Evolutionary conservation across 2,113 vertebrate genomes (phyloP), one percentile per base, ranked within the genome.

Genomic region (Bolborhynchus lineola): DNA sequence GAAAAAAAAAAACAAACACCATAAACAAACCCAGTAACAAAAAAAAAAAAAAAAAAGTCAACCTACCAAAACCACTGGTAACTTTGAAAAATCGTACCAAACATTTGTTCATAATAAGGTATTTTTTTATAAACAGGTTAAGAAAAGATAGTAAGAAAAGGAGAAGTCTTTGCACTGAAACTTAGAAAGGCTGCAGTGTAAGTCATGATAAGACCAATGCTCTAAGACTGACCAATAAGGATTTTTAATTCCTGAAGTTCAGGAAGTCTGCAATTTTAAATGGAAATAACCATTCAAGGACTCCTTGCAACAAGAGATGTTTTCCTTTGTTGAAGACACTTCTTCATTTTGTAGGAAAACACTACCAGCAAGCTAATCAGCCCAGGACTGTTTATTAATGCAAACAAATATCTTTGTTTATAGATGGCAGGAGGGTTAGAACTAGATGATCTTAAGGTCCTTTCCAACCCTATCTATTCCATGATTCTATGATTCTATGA

Each of bases 211-310:
- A 71, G 13, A 67, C 16, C 31, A 26, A 24, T 16, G 18, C 9
- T 68, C 83, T 74, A 72, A 74, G 3, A 76, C 8, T 2, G 2
- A 5, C 16, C 7, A 29, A 33, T 29, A 71, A 44, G 12, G 33
- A 84, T 57, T 84, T 81, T 71, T 60, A 44, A 49, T 68, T 90
- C 46, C 72, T 76, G 52, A 88, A 93, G 77, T 60, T 88, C 76
- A 63, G 19, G 46, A 86, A 90, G 53, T 18, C 49, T 81, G 35
- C 26, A 46, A 39, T 6, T 80, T 0, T 52, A 69, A 72, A 71
- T 16, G 13, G 50, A 94, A 92, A 88, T 35, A 92, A 89, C 12
- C 50, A 86, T 91, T 75, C 60, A 90, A 74, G 37, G 35, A 74
- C 25, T 77, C 26, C 28, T 60, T 33, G 46, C 46, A 93, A 75